Base-by-base conservation (phyloP, 1,140 invertebrate species). In the Spodoptera litura region DNA sequence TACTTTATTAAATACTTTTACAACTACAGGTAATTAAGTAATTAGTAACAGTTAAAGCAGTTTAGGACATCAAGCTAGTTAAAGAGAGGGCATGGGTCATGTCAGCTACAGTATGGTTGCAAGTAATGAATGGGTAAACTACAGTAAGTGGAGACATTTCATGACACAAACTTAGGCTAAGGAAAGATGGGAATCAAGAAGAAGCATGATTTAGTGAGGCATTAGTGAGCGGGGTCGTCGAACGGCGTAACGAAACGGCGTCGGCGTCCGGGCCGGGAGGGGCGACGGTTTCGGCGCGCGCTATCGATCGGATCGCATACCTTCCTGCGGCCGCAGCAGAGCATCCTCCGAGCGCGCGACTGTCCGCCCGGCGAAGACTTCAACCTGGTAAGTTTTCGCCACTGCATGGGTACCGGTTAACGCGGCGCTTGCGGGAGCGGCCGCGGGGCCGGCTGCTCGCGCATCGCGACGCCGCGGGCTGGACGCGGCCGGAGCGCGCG, bases 271-370 rank as follows among this genome's bases (percentile, higher is more conserved):
- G 87, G 88, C 87, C 89, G 92, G 89, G 92, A 91, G 90, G 92
- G 92, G 89, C 90, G 90, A 86, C 87, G 85, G 89, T 92, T 91
- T 90, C 88, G 90, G 91, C 92, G 90, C 91, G 89, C 89, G 89
- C 85, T 92, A 93, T 92, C 91, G 90, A 93, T 93, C 91, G 89
- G 75, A 86, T 88, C 85, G 87, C 90, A 87, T 94, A 97, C 97
- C 97, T 97, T 97, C 96, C 97, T 97, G 95, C 97, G 96, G 95
- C 97, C 97, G 96, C 97, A 97, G 96, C 97, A 97, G 95, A 97
- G 97, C 97, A 97, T 97, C 96, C 95, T 96, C 96, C 96, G 96
- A 95, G 96, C 96, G 95, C 96, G 96, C 95, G 96, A 96, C 95
- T 96, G 96, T 95, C 96, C 96, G 90, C 92, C 94, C 91, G 93